These are phyloP conservation scores for Turdus rufiventris DNA, from an alignment of 2,113 vertebrate genomes.

Conservation along the genomic window DNA sequence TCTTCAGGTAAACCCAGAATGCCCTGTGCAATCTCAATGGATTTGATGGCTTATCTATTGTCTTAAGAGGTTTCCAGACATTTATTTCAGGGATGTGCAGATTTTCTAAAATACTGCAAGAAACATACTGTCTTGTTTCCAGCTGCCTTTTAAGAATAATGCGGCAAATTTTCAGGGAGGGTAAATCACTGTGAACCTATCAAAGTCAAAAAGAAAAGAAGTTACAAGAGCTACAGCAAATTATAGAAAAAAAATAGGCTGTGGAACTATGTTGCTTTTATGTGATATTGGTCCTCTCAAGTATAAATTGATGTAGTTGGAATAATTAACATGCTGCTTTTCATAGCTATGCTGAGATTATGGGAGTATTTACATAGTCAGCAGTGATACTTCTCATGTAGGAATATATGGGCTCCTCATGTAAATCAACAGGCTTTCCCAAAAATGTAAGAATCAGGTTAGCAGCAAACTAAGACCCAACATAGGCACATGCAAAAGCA, in stretches of 20 bases:
- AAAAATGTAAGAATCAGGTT: not conserved
- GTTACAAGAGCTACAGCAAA: not conserved
- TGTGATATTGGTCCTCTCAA: not conserved
- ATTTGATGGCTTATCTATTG: slow-evolving; percentile 27
- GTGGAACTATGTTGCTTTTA: not conserved
- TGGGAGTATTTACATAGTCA: not conserved
- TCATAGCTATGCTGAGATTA: not conserved
- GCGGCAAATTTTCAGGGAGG: not conserved
- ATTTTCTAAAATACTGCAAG: slow-evolving; percentile 26
- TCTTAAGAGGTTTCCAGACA: not conserved
- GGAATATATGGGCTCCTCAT: not conserved
- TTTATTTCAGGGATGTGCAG: slow-evolving; percentile 7
- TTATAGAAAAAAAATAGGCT: not conserved
- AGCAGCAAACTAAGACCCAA: not conserved
- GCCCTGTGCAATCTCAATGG: not conserved
- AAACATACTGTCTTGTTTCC: not conserved
- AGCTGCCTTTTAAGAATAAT: not conserved
- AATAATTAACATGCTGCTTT: not conserved
- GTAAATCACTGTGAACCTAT: not conserved
- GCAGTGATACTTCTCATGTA: not conserved
- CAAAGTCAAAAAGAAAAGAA: not conserved
- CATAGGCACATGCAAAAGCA: not conserved
- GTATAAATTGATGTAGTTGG: not conserved
- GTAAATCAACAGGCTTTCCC: not conserved
- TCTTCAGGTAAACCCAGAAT: slow-evolving; percentile 1